Evolutionary conservation across 2,888 invertebrate genomes (phyloP), one percentile per base, ranked within the genome.

Genomic region (Scaeva pyrastri): DNA sequence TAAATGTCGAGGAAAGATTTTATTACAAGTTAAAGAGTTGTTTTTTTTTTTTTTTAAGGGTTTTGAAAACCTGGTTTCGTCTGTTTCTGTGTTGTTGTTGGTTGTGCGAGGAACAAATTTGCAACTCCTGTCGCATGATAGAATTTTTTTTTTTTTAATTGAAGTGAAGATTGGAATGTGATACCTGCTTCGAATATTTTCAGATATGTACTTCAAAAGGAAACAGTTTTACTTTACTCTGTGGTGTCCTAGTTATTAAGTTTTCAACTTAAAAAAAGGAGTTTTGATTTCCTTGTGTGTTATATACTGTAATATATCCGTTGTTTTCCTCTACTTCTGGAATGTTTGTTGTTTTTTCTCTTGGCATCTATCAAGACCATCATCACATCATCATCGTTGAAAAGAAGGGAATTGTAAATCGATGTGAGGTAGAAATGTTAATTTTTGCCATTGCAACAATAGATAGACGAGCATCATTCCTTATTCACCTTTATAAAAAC

Each of bases 111-210:
- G 55, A 56, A 31, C 31, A 56, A 56, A 55, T n/a, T 31, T 56
- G 8, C 31, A 23, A 4, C n/a, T 62, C 41, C 14, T 60, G 58
- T 43, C 60, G 60, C 41, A 43, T 23, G 43, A 23, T 41, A n/a
- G 43, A 43, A n/a, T n/a, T 41, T 21, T 56, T 31, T 71, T 74
- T 55, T 56, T 23, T 21, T 23, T 16, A 41, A 23, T 7, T 21
- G 21, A 7, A 14, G 50, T 31, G 21, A 14, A 23, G 52, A 56
- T 26, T 80, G 68, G 74, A 80, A 74, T 68, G 66, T 60, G 73
- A 74, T 72, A 58, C 45, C 62, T 52, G 19, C 14, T 19, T 48
- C 19, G 21, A 48, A 50, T 50, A 23, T 6, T 50, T 21, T 23
- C 21, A 14, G 12, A 50, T 21, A n/a, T n/a, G n/a, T n/a, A 23